Base-by-base conservation (phyloP, 2,888 invertebrate genomes). In the Parnassius glacialis region DNA sequence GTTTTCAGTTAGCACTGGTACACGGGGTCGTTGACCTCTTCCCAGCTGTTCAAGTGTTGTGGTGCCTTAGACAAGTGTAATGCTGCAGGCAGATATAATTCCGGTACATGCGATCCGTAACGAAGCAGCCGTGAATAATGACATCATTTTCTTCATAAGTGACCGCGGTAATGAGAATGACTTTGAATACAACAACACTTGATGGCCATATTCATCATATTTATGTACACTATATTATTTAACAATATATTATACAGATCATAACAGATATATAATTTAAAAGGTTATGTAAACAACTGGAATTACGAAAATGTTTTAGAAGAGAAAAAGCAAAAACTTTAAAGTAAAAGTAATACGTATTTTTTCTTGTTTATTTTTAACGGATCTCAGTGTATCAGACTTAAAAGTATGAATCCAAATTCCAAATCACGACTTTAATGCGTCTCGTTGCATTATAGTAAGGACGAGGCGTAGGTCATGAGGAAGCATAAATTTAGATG, bases 401-500 rank as follows among this genome's bases (percentile, higher is more conserved):
- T 67, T 64, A 64, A 73, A 74, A 68, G 66, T 54, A 56, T 61
- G 55, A 71, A 71, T 65, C 66, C 61, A 60, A 75, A 75, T 75
- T 65, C 66, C 61, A 60, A 76, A 75, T 75, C 75, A 76, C 72
- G 74, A 74, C 75, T 76, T 78, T 75, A 76, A 78, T 80, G 73
- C 75, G 75, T 78, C 45, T 52, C 55, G 55, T 41, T 56, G 34
- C 52, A 52, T 68, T 77, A 75, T 70, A 70, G 70, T 74, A 71
- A 76, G 75, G 75, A 71, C 74, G 71, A 75, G 79, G 77, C 86
- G 81, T 84, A 84, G 87, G 85, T 85, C 90, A 89, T 87, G 88
- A 87, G 88, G 89, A 89, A 87, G 89, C 86, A 89, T 90, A 90
- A 84, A 90, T 89, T 87, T 87, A 84, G 84, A 83, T 78, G 74